Percentiles rank a stretch among this genome's conserved stretches.
phyloP scores from a whole-genome alignment of 2,797 vertebrate species.

The Gila robusta region DNA sequence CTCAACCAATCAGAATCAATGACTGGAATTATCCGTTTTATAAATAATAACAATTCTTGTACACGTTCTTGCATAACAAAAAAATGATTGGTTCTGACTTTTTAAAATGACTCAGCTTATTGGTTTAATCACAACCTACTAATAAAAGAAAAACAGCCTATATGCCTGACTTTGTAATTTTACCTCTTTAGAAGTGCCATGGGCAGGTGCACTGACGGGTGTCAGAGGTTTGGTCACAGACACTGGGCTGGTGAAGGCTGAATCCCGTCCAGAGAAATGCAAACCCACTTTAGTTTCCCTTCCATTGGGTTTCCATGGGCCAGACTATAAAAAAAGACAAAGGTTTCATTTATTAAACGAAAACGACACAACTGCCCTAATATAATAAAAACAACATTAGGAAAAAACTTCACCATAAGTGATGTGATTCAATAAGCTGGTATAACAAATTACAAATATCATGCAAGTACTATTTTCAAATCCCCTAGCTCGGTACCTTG shows the following conservation, averaged over 20 bases:
- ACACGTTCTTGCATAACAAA: not conserved
- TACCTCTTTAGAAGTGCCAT: slow-evolving; percentile 95
- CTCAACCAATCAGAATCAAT: no score
- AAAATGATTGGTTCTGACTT: not conserved
- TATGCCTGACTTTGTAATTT: slow-evolving; percentile 34
- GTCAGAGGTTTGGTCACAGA: slow-evolving; percentile 94
- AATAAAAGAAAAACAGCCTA: no score
- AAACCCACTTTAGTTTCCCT: slow-evolving; percentile 93
- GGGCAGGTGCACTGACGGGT: slow-evolving; percentile 86
- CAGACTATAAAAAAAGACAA: slow-evolving; percentile 73
- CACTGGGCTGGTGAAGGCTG: slow-evolving; percentile 95
- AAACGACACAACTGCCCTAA: not conserved
- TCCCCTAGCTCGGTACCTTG: slow-evolving; percentile 83
- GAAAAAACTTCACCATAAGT: not conserved
- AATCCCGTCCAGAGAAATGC: slow-evolving; percentile 92
- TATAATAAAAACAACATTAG: not conserved
- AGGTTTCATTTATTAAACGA: not conserved
- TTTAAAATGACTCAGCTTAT: not conserved
- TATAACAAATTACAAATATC: not conserved
- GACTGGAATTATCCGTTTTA: no score
- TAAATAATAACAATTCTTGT: not conserved
- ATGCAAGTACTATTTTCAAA: not conserved
- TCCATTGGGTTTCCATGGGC: slow-evolving; percentile 93
- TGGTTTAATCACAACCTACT: not conserved
- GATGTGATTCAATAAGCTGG: not conserved